phyloP scores from a whole-genome alignment of 2,797 vertebrate genomes.

The Aphelocoma californica region DNA sequence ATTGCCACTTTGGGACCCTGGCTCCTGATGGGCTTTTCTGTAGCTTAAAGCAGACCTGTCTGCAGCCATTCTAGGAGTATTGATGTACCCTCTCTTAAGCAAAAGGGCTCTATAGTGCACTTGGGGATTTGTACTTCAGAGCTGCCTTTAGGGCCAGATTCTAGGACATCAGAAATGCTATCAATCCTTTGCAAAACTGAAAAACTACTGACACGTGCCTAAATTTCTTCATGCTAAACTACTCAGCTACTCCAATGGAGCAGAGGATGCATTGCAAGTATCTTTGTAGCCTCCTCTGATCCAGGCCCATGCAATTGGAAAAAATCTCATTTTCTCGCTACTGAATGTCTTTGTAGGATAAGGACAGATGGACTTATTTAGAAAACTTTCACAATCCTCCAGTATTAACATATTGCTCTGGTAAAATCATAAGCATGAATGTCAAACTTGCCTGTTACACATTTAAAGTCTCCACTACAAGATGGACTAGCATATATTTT shows the following conservation, averaged over 20 bases:
- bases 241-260: not conserved
- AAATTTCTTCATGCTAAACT: constrained; percentile 10
- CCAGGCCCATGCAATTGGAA: not conserved
- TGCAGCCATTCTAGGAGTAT: not conserved
- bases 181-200: not conserved
- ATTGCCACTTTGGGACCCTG: not conserved
- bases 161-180: not conserved
- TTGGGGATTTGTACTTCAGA: not conserved
- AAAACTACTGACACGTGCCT: not conserved
- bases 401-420: not conserved
- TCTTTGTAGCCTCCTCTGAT: not conserved
- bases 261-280: not conserved
- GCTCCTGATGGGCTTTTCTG: not conserved
- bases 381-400: not conserved
- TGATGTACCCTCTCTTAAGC: not conserved
- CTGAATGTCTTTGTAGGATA: not conserved
- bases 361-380: not conserved
- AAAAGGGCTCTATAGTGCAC: not conserved
- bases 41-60: not conserved
- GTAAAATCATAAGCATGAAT: not conserved
- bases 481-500: not conserved
- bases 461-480: not conserved
- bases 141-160: constrained; percentile 4
- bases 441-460: not conserved
- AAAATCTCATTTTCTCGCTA: not conserved